A percentile compares a stretch with the other conserved stretches of the same genome.
Conservation (phyloP, 2,113 vertebrate genomes). For the Periophthalmodon schlosseri region DNA sequence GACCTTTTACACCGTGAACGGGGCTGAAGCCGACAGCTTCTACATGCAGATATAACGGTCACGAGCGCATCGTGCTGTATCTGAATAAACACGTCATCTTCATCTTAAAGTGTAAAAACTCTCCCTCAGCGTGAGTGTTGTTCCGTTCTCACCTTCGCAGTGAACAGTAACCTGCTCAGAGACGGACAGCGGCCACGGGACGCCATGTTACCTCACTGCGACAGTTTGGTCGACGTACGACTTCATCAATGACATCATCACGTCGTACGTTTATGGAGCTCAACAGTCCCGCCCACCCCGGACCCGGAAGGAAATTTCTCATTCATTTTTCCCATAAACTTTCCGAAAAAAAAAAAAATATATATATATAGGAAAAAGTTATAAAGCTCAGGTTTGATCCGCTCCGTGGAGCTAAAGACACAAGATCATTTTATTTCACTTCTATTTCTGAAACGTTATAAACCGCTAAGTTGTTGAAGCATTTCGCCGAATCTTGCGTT, state of each 20-base stretch:
- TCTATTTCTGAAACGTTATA: too few relatives aligned
- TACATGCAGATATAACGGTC: neutral
- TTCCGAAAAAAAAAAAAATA: too few relatives aligned
- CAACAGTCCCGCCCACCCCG: too few relatives aligned
- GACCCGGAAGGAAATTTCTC: too few relatives aligned
- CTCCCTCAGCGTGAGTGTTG: neutral
- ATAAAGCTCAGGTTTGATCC: too few relatives aligned
- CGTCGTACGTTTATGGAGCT: neutral
- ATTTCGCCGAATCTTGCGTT: too few relatives aligned
- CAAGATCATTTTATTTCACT: too few relatives aligned
- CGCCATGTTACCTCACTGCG: constrained; percentile 71
- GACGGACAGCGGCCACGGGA: constrained; percentile 54
- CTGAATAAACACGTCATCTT: neutral
- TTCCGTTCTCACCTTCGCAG: constrained; percentile 73
- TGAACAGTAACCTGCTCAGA: constrained; percentile 57
- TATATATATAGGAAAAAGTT: too few relatives aligned
- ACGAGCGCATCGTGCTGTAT: neutral
- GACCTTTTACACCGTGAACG: neutral
- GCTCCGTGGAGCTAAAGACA: too few relatives aligned
- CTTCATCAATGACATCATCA: constrained; percentile 20
- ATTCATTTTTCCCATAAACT: too few relatives aligned
- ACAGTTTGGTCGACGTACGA: neutral
- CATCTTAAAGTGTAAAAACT: too few relatives aligned
- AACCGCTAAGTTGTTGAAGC: too few relatives aligned
- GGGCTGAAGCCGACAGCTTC: neutral